Evolutionary conservation across 1,140 invertebrate species (phyloP).

Genomic region (Drosophila insularis): DNA sequence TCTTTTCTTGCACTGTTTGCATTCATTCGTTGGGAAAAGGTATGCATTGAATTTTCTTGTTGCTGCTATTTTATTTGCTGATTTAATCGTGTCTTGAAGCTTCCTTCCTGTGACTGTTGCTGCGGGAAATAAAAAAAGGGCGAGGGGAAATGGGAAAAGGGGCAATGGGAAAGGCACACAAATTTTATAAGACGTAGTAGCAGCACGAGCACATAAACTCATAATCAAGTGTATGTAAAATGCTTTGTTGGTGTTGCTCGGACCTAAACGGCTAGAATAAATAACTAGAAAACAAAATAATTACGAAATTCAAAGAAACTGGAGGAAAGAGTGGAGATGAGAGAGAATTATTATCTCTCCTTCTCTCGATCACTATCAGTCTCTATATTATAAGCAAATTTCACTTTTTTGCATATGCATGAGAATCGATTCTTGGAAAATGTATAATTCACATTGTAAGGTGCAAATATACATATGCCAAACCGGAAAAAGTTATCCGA

Average conservation of each 20-base stretch:
- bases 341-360: background rate
- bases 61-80: constrained; percentile 76
- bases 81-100: constrained; percentile 79
- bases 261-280: background rate
- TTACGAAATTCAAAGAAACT: constrained; percentile 54
- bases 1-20: constrained; percentile 21
- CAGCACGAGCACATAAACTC: constrained; percentile 50
- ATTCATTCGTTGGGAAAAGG: constrained; percentile 24
- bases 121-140: constrained; percentile 17
- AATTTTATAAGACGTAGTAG: constrained; percentile 70
- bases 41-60: constrained; percentile 47
- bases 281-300: constrained; percentile 48
- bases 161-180: constrained; percentile 6
- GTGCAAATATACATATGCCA: background rate
- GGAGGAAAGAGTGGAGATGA: constrained; percentile 34
- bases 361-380: background rate
- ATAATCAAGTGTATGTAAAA: constrained; percentile 70
- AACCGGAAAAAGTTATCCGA: no score
- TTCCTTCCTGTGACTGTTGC: constrained; percentile 74
- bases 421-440: background rate
- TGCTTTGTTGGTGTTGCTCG: background rate
- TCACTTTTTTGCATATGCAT: background rate
- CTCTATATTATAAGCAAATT: background rate
- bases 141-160: background rate
- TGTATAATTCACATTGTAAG: background rate